Base-by-base conservation (phyloP, 2,888 invertebrate genomes). In the Dasysyrphus albostriatus region DNA sequence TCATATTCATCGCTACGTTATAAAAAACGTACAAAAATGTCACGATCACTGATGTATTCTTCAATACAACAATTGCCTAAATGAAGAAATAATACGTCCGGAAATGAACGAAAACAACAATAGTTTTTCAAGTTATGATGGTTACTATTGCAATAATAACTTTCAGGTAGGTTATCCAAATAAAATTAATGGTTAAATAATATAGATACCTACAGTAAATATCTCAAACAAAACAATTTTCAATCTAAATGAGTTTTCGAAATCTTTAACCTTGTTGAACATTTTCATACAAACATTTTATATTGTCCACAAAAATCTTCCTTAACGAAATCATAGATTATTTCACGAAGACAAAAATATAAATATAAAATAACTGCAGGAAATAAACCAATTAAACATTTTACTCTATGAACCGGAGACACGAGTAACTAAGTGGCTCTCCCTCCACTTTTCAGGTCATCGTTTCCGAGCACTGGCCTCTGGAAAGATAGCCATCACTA, bases 61-160 rank as follows among this genome's bases (percentile, higher is more conserved):
- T 9, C 5, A 39, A 4, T 67, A 19, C 42, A 65, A 44, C 42
- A 75, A 65, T 70, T 24, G 16, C 42, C n/a, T 29, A 37, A 56
- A 63, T 81, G 49, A 77, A 78, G 42, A 56, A 61, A 72, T 3
- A 14, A 49, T 32, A 69, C 47, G 10, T 29, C 29, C 63, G 73
- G 83, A 83, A 80, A 88, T 88, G 88, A 88, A 83, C 63, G 83
- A 83, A 44, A 92, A 90, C 88, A 91, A 92, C 88, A 89, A 90
- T 49, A 88, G 89, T 85, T 88, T 91, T 81, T 84, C 89, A 19
- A 89, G 79, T 78, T 89, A 89, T 54, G 90, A 90, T 59, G 91
- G 90, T 84, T 91, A 89, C 84, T 91, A 89, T 70, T 88, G 89
- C 83, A 87, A 89, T 70, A 85, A 89, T 74, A 89, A 89, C 65